Base-by-base conservation (phyloP, 2,113 vertebrate species). In the Carlito syrichta region DNA sequence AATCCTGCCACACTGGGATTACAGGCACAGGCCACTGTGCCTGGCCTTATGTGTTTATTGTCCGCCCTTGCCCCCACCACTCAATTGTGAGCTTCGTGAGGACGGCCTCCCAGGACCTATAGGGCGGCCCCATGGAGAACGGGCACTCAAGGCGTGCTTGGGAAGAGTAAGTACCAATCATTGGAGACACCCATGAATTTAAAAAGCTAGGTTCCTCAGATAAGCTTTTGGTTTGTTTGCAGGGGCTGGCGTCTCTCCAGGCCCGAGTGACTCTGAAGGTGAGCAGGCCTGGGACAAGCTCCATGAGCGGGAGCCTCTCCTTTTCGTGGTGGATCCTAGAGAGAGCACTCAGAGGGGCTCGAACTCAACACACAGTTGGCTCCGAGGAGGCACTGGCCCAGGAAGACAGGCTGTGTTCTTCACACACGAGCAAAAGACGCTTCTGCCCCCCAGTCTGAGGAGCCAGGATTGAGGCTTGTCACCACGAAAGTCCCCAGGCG, bases 131-230 rank as follows among this genome's bases (percentile, higher is more conserved):
- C 30, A 9, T 11, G 9, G 35, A 86, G 63, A 48, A 35, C 54
- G 9, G 45, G 16, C 3, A 6, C 22, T 17, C 2, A 2, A 23
- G 12, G 3, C 5, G 0, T 27, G 23, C 27, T 8, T 13, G 30
- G 35, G 32, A 25, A 45, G 71, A 35, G 69, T 58, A 58, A n/a
- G 60, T 27, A 32, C 23, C 52, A 35, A 40, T 22, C n/a, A 86
- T 68, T 20, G 43, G 48, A 52, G 30, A 86, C 23, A 62, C 16
- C 6, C 45, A 5, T 22, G 62, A 62, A 35, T 19, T n/a, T n/a
- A n/a, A n/a, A 88, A 25, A 66, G 8, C 48, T 16, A 19, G 56
- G 66, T 40, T 89, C 30, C 78, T 43, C 66, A 50, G 56, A 6
- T 13, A 83, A 69, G 4, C 52, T 48, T 43, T 62, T 12, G 54